Evolutionary conservation across 2,113 vertebrate species (phyloP), one percentile per base, ranked within the genome.

Genomic region (Ochotona curzoniae): DNA sequence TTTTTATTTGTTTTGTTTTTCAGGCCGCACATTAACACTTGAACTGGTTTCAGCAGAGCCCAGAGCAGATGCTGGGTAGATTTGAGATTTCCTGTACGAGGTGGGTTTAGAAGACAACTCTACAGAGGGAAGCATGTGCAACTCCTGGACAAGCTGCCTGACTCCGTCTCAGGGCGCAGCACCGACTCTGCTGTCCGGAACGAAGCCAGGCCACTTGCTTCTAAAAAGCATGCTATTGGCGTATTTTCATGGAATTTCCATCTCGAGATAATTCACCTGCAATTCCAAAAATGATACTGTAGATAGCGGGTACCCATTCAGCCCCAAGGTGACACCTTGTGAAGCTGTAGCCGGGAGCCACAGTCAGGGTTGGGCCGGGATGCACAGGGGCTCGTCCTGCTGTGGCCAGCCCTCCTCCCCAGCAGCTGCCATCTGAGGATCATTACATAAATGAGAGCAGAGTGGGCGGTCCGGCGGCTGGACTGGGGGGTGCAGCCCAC

Each of bases 311-410:
- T 44, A 44, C 38, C 38, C 6, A 44, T 44, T 6, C 38, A 14
- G 44, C 30, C 7, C 20, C 9, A 0, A 0, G n/a, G 66, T 2
- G 20, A n/a, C 2, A 26, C 2, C 21, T 6, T 51, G 35, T 10
- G 44, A 14, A 18, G 2, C 61, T 44, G 0, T 2, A 1, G 15
- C 1, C 15, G 26, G 0, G 7, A 18, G 1, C 47, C 11, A 7
- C 14, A 2, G 2, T 28, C 1, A 0, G 30, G 26, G 21, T 7
- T 0, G 6, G 2, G 47, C 6, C 17, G 0, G 0, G 7, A 3
- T 8, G 54, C 54, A 13, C 54, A 13, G 54, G 1, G 13, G 18
- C 14, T 57, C 13, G 14, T 3, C 54, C 38, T 44, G 38, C 38
- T 44, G 38, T 44, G 38, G 38, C n/a, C 17, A 9, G 10, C 51